Conservation (phyloP, 2,888 invertebrate species). For the Boloria selene region DNA sequence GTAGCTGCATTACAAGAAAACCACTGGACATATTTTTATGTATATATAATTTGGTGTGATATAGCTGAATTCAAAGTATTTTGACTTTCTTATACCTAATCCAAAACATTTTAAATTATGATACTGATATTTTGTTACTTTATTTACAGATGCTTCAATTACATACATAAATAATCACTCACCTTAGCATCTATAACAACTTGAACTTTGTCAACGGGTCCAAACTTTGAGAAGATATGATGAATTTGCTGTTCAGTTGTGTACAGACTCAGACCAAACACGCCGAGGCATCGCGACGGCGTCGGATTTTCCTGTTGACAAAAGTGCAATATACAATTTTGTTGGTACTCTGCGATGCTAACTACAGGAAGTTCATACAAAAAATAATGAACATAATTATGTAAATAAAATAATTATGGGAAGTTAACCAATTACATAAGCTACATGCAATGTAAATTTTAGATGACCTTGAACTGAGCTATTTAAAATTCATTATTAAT, state of each 20-base stretch:
- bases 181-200: conserved; percentile 98
- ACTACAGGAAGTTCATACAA: conserved; percentile 7
- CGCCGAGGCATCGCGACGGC: conserved; percentile 94
- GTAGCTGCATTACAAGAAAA: no score
- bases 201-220: conserved; percentile 95
- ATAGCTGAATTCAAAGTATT: no score
- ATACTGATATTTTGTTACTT: no score
- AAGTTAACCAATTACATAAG: conserved; percentile 2
- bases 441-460: not conserved
- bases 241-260: conserved; percentile 96
- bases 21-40: no score
- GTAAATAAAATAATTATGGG: not conserved
- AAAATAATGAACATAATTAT: not conserved
- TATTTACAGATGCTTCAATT: no score
- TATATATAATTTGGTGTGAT: no score
- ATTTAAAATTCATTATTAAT: not conserved
- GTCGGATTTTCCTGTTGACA: conserved; percentile 89
- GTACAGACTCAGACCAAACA: conserved; percentile 96
- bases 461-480: not conserved
- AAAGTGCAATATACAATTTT: conserved; percentile 38
- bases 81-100: no score
- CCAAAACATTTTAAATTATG: not conserved
- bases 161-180: not conserved
- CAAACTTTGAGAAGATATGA: conserved; percentile 96
- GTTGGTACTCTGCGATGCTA: not conserved